A percentile compares a stretch with the other conserved stretches of the same genome.
phyloP scores from a whole-genome alignment of 1,140 invertebrate species.

The Bradynema listronoti region DNA sequence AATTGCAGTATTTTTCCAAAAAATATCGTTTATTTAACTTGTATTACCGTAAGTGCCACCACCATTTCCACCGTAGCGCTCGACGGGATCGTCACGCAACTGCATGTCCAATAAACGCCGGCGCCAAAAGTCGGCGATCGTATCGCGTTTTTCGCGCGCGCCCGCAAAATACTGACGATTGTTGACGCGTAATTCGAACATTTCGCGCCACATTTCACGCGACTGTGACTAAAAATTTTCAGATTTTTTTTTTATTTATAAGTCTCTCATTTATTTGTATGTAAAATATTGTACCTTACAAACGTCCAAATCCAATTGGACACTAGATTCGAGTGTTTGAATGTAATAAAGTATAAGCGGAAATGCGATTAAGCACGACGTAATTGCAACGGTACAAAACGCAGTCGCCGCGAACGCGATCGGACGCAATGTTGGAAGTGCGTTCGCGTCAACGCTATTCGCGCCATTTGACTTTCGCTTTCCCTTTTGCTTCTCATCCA shows the following conservation, averaged over 20 bases:
- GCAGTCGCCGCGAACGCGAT: constrained; percentile 42
- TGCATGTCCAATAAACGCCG: constrained; percentile 44
- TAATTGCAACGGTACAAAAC: constrained; percentile 44
- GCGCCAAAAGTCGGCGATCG: constrained; percentile 45
- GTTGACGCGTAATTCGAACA: constrained; percentile 42
- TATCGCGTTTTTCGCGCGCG: constrained; percentile 43
- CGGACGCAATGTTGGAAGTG: constrained; percentile 30
- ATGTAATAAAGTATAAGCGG: constrained; percentile 47
- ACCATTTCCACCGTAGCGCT: constrained; percentile 5
- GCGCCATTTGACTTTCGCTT: too few species aligned
- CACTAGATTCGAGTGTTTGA: constrained; percentile 44
- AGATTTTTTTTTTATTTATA: too few species aligned
- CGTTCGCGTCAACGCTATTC: too few species aligned
- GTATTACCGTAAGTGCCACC: constrained; percentile 1
- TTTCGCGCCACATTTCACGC: constrained; percentile 49
- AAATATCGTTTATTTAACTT: background rate
- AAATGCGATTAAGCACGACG: constrained; percentile 42
- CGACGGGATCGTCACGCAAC: constrained; percentile 43
- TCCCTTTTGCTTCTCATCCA: too few species aligned
- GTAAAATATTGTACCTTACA: constrained; percentile 30
- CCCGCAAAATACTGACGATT: constrained; percentile 15
- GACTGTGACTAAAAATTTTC: constrained; percentile 32
- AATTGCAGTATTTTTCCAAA: background rate
- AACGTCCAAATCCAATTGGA: constrained; percentile 48
- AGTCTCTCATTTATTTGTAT: background rate